Percentiles rank a stretch among this genome's conserved stretches.
Conservation (phyloP, 2,113 vertebrate species). For the Peromyscus polionotus region DNA sequence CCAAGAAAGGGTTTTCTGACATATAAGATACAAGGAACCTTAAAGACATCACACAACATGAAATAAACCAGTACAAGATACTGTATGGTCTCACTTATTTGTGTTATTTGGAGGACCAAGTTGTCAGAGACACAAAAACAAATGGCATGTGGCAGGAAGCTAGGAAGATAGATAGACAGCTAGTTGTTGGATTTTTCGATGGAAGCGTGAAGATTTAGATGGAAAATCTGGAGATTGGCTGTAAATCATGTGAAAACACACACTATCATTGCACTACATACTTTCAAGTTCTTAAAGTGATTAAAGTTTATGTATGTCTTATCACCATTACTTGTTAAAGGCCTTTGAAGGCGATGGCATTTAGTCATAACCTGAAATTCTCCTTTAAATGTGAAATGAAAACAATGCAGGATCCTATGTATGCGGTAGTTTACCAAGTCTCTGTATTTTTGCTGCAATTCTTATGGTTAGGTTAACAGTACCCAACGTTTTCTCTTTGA, state of each 20-base stretch:
- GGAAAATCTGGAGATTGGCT: neutral
- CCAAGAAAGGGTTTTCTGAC: neutral
- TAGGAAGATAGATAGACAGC: neutral
- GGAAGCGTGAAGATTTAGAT: neutral
- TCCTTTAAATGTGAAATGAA: neutral
- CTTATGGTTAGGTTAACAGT: neutral
- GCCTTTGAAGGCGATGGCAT: neutral
- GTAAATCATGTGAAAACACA: neutral
- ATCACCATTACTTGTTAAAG: neutral
- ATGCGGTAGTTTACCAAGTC: neutral
- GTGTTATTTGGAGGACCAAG: neutral
- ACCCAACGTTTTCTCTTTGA: neutral
- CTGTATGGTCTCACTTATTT: neutral
- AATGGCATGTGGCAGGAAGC: neutral
- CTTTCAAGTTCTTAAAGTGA: neutral
- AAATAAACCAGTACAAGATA: neutral
- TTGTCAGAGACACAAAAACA: neutral
- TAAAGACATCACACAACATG: neutral
- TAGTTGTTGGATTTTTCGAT: neutral
- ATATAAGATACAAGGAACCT: too few species aligned
- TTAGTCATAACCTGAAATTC: conserved; percentile 1
- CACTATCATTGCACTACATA: neutral
- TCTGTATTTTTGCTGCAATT: neutral
- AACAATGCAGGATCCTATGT: neutral
- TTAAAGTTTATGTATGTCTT: neutral